Evolutionary conservation across 2,797 vertebrate species (phyloP).

Genomic region (Thalassophryne amazonica): DNA sequence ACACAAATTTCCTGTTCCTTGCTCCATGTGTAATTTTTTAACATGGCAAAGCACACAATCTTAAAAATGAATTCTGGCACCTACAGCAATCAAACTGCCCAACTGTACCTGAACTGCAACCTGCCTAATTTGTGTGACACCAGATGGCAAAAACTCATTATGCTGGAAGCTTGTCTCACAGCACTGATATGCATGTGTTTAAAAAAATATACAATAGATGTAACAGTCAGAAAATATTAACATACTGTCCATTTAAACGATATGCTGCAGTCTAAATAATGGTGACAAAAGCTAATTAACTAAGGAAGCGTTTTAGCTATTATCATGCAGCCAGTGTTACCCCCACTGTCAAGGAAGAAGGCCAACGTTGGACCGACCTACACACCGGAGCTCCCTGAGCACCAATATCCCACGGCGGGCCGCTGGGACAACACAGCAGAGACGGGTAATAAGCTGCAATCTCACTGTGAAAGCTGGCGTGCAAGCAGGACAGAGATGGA

Average conservation of each 20-base stretch:
- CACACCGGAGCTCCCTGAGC: slow-evolving; percentile 38
- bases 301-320: neutral
- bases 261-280: neutral
- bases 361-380: slow-evolving; percentile 30
- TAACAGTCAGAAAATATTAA: neutral
- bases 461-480: slow-evolving; percentile 45
- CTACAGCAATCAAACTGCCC: too few species aligned
- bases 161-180: too few species aligned
- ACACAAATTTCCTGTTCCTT: too few species aligned
- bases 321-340: neutral
- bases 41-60: too few species aligned
- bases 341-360: slow-evolving; percentile 2
- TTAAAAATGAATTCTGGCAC: too few species aligned
- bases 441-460: slow-evolving; percentile 64
- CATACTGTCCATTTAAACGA: neutral
- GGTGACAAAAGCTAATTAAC: neutral
- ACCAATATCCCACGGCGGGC: slow-evolving; percentile 39
- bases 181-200: neutral
- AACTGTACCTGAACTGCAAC: too few species aligned
- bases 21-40: too few species aligned
- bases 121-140: too few species aligned
- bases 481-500: slow-evolving; percentile 53
- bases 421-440: slow-evolving; percentile 32
- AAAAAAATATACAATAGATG: neutral
- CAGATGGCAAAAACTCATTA: too few species aligned